phyloP scores from a whole-genome alignment of 2,113 vertebrate genomes.

The Scytalopus superciliaris region DNA sequence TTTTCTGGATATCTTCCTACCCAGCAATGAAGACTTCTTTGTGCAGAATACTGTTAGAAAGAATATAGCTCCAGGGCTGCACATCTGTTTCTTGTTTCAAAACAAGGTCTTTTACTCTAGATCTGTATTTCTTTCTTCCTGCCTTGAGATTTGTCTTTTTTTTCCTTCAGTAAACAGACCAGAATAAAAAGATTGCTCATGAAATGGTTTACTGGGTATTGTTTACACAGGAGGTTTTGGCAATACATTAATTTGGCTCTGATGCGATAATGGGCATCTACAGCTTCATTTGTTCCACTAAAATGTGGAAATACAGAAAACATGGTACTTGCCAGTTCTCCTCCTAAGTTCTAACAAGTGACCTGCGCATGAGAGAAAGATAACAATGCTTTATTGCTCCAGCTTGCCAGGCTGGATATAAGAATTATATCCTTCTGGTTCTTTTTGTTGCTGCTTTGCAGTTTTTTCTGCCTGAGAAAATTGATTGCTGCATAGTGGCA shows the following conservation, averaged over 20 bases:
- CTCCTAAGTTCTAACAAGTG: neutral
- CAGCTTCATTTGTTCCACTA: neutral
- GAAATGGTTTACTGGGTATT: neutral
- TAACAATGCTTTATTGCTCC: neutral
- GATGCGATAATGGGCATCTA: neutral
- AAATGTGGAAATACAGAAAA: neutral
- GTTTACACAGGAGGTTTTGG: neutral
- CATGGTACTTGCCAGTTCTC: neutral
- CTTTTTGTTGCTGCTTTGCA: neutral
- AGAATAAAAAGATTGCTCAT: neutral
- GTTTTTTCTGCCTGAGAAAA: neutral
- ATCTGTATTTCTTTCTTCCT: neutral
- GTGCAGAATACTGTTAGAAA: neutral
- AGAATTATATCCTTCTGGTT: neutral
- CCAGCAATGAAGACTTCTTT: neutral
- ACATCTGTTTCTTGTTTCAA: slow-evolving; percentile 47
- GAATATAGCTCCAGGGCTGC: neutral
- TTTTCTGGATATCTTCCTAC: neutral
- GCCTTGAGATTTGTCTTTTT: neutral
- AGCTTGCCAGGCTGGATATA: neutral
- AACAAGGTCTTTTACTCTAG: neutral
- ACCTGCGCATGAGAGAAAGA: neutral
- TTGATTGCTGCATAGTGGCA: neutral
- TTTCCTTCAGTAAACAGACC: neutral
- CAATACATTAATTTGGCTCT: neutral